Percentiles rank a stretch among this genome's conserved stretches.
Evolutionary conservation across 2,113 vertebrate species (phyloP).

Genomic region (Chitala chitala): DNA sequence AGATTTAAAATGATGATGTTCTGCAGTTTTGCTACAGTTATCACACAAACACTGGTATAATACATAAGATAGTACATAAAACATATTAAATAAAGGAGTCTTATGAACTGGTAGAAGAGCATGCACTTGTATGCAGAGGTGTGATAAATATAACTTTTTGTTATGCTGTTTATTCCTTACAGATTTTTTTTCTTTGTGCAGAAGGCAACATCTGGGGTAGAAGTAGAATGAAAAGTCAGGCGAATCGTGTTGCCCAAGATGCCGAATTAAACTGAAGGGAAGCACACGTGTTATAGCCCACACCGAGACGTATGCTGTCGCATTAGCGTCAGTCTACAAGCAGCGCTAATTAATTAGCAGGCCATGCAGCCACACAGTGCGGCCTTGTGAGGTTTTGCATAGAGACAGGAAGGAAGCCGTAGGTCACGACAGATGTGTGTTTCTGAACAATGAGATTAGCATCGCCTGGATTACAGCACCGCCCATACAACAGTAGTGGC

Average conservation of each 20-base stretch:
- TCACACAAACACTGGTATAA: no score
- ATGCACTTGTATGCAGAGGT: no score
- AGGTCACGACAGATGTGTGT: neutral
- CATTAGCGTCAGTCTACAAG: neutral
- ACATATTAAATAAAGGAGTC: neutral
- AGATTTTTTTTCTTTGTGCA: neutral
- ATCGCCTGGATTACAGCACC: neutral
- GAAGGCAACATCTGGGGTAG: neutral
- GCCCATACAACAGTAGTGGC: no score
- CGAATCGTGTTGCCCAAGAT: neutral
- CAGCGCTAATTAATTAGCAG: neutral
- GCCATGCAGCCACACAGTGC: slow-evolving; percentile 2
- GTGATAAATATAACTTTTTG: neutral
- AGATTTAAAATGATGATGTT: neutral
- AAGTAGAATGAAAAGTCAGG: neutral
- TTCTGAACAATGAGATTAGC: neutral
- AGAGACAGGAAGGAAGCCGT: slow-evolving; percentile 8
- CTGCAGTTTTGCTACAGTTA: no score
- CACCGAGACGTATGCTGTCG: neutral
- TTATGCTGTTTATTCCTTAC: neutral
- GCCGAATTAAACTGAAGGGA: neutral
- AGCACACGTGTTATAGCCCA: neutral
- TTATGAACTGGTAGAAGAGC: neutral
- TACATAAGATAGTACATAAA: no score
- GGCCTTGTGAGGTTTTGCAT: slow-evolving; percentile 3